Base-by-base conservation (phyloP, 2,113 vertebrate genomes). In the Pholis gunnellus region DNA sequence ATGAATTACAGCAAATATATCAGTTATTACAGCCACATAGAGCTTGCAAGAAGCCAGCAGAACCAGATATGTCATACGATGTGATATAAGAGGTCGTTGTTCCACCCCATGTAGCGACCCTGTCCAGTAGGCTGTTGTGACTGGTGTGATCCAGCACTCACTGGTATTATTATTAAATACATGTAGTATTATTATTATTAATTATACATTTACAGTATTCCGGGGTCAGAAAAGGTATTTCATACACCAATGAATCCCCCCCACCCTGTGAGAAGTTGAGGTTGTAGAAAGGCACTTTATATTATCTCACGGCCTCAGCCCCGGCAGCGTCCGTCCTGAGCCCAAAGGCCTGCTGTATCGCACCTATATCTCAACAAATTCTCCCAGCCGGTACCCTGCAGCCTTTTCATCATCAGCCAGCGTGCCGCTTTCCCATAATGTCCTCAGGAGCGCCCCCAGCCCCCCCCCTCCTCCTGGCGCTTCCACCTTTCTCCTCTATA, bases 351-450 rank as follows among this genome's bases (percentile, higher is more conserved):
- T 15, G 61, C 88, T 82, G 69, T 82, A 89, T 87, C 84, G 4
- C 25, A 25, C 63, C 83, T 80, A 86, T 80, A 91, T 91, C 86
- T 85, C 81, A 79, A 79, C 79, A 72, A 86, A 82, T 78, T 70
- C 75, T 75, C 71, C 65, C 52, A 54, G 78, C 79, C 87, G 75
- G 75, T 22, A 61, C 68, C 80, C 73, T 63, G 81, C 52, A 87
- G 79, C 72, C 81, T 84, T 84, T 87, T 89, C 82, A 88, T 90
- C 90, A 83, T 90, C 81, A 88, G 81, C 66, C 76, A 66, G 63
- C 38, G 14, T 59, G 50, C 64, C 6, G 46, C 81, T 46, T 82
- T 63, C 83, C 88, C 79, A 72, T 61, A 82, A 84, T 84, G 88
- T 89, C 84, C 81, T 85, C 74, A 61, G 76, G 75, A 76, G 78